Base-by-base conservation (phyloP, 2,888 invertebrate species). In the Pteria penguin region DNA sequence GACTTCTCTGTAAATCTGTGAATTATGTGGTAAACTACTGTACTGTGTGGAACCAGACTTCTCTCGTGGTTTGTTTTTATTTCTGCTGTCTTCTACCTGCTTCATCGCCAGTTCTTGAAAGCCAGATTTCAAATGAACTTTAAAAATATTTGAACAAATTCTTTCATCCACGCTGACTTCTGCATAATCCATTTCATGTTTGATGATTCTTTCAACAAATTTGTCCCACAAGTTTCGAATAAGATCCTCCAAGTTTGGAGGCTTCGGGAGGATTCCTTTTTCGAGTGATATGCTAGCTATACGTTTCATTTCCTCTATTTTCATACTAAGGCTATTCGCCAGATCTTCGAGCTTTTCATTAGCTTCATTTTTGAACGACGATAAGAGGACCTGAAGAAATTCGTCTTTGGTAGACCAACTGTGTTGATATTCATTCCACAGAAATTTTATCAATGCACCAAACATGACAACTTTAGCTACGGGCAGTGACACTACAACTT, bases 101-200 rank as follows among this genome's bases (percentile, higher is more conserved):
- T 45, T 45, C 45, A 45, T 45, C 11, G 45, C 45, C 45, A 45
- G 45, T n/a, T 55, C 32, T 1, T 67, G 29, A 29, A 5, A 14
- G 8, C 18, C 36, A 2, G 67, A 22, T 29, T 22, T n/a, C 14
- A 52, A n/a, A 2, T 8, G 8, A 24, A 32, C 54, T 1, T 67
- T 27, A 54, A 31, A 67, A 18, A 54, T n/a, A 54, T n/a, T 22
- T n/a, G 14, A 14, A 14, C 18, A 18, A 18, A 45, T 45, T 18
- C 45, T 45, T 14, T 45, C 31, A n/a, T 24, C 27, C 0, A 29
- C n/a, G 24, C 22, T 8, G 14, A 52, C 18, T 2, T 52, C 54
- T 54, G 18, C 11, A n/a, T 31, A 52, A 27, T 67, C 29, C 11
- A 67, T 26, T 27, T 68, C 68, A 58, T 68, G 68, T 57, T 57